Percentiles rank a stretch among this genome's conserved stretches.
Evolutionary conservation across 2,797 vertebrate genomes (phyloP).

Genomic region (Nasua narica): DNA sequence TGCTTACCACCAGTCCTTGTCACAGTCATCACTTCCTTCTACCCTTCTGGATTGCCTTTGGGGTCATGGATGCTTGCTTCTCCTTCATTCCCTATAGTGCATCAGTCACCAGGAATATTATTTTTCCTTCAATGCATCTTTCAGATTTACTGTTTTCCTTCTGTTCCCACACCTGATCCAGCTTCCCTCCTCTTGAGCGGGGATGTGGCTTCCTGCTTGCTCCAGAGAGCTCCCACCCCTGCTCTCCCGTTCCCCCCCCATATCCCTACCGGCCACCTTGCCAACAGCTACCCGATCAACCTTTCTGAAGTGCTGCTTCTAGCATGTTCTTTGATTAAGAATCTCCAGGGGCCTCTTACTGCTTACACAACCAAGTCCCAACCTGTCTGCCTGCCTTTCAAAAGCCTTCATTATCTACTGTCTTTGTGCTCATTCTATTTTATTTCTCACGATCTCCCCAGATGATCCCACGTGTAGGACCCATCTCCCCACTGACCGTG

Average conservation of each 20-base stretch:
- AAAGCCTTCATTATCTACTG: background rate
- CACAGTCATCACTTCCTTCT: background rate
- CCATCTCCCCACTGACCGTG: background rate
- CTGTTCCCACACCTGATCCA: background rate
- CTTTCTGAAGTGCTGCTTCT: background rate
- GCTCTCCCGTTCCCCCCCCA: accelerated
- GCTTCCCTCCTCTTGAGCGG: background rate
- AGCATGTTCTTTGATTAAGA: background rate
- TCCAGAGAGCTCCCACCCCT: background rate
- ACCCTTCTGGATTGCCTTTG: background rate
- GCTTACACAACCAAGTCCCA: background rate
- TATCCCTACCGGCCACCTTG: constrained; percentile 36
- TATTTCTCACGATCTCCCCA: background rate
- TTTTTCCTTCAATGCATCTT: background rate
- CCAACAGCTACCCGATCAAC: background rate
- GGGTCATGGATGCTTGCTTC: background rate
- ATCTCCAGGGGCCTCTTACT: background rate
- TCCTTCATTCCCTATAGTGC: background rate
- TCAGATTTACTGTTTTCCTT: background rate
- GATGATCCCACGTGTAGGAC: background rate
- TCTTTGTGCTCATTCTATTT: background rate
- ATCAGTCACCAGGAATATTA: background rate
- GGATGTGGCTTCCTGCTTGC: background rate
- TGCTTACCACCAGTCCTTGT: background rate
- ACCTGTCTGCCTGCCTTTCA: background rate